phyloP scores from a whole-genome alignment of 2,888 invertebrate species.

The Lasioglossum lativentre region DNA sequence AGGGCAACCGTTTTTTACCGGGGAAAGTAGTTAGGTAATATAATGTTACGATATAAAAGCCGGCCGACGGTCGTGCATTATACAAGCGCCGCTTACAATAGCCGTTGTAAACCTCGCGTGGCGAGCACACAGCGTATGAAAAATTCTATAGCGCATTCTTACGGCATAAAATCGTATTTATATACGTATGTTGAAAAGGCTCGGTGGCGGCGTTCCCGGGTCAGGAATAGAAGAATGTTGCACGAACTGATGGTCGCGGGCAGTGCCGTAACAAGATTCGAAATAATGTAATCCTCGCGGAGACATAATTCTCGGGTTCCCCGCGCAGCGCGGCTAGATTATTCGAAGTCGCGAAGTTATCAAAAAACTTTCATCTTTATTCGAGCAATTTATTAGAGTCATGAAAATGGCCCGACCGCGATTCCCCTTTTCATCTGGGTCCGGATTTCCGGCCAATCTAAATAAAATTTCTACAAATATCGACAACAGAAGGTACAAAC shows the following conservation, averaged over 20 bases:
- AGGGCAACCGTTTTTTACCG: neutral
- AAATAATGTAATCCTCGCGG: neutral
- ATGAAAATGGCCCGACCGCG: neutral
- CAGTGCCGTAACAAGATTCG: neutral
- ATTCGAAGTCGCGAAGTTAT: neutral
- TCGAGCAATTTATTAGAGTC: neutral
- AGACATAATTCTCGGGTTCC: neutral
- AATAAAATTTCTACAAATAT: neutral
- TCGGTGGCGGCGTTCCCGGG: neutral
- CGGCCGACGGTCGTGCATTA: neutral
- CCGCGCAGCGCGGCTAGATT: neutral
- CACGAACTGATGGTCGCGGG: neutral
- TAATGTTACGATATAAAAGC: conserved; percentile 8
- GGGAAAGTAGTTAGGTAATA: neutral
- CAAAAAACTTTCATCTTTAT: conserved; percentile 9
- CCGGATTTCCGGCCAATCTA: neutral
- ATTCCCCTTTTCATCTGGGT: neutral
- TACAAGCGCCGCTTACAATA: conserved; percentile 33
- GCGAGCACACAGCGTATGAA: conserved; percentile 4
- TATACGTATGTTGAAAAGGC: neutral
- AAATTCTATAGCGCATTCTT: neutral
- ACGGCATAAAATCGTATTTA: neutral
- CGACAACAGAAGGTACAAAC: neutral
- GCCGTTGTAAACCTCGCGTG: conserved; percentile 26
- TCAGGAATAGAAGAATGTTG: neutral